Base-by-base conservation (phyloP, 2,113 vertebrate species). In the Menidia beryllina region DNA sequence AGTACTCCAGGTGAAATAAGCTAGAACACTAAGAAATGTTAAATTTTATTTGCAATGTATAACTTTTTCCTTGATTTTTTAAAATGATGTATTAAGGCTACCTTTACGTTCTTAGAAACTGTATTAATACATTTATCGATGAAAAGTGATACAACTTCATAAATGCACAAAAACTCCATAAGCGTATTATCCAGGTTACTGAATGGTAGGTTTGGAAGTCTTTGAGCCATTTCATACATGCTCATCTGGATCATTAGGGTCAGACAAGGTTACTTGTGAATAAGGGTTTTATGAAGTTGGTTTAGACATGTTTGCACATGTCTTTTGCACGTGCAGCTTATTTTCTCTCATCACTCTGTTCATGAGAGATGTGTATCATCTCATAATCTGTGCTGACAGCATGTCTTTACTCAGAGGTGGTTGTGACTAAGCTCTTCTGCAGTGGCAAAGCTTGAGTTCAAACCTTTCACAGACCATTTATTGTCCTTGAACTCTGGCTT, bases 401-500 rank as follows among this genome's bases (percentile, higher is more conserved):
- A 4, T 23, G 49, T 30, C 34, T 67, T 51, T 38, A 66, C 23
- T 57, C 23, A 50, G 47, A 84, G 47, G 50, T 27, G 26, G 15
- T 27, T 27, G 3, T 74, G 43, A 24, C 10, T 75, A 62, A 75
- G 38, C 24, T 30, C 21, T 14, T 50, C 50, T 63, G 30, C 45
- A 10, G n/a, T 11, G 26, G 23, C 24, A 4, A 26, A 76, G 57
- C 39, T 45, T 25, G 7, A 49, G 24, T 27, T 39, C 47, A 49
- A 68, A 47, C 36, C 26, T 34, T 19, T 17, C 17, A 39, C 49
- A 64, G 3, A 23, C 17, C 13, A 53, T 43, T 30, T 27, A 58
- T 79, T 72, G 54, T 81, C 54, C 62, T 34, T 56, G 49, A 75
- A 58, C 78, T 66, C 49, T 3, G 52, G 24, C 48, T 71, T 55